These are phyloP conservation scores for Drosophila leonis DNA, from an alignment of 2,888 invertebrate species.

Conservation along the genomic window DNA sequence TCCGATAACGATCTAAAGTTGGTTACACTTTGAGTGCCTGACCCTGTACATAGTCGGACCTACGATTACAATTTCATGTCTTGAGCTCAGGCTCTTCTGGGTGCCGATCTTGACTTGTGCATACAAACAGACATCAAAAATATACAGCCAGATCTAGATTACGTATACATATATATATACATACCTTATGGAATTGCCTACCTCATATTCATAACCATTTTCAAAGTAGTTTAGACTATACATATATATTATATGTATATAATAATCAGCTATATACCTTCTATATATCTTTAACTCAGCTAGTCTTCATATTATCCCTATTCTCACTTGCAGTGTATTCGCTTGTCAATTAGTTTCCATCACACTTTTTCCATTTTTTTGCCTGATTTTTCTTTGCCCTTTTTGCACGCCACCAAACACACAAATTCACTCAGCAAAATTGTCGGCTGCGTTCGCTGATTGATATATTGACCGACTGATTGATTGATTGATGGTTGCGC, in stretches of 20 bases:
- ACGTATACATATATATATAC: too few species aligned
- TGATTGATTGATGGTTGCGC: conserved; percentile 22
- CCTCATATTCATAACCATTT: too few species aligned
- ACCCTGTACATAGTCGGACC: too few species aligned
- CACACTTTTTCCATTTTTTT: not conserved
- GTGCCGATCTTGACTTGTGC: too few species aligned
- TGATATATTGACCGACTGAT: conserved; percentile 50
- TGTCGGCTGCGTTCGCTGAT: conserved; percentile 34
- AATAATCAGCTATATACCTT: not conserved
- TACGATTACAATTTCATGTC: too few species aligned
- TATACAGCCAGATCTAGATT: too few species aligned
- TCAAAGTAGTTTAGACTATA: too few species aligned
- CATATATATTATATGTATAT: too few species aligned
- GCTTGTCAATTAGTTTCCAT: conserved; percentile 22
- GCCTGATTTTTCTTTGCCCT: conserved; percentile 6
- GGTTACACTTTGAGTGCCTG: not conserved
- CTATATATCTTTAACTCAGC: not conserved
- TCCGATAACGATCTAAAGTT: not conserved
- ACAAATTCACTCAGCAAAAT: conserved; percentile 53
- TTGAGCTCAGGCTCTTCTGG: too few species aligned
- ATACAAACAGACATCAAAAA: too few species aligned
- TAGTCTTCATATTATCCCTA: not conserved
- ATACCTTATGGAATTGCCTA: too few species aligned
- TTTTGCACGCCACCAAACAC: conserved; percentile 39
- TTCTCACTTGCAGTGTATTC: conserved; percentile 39